phyloP scores from a whole-genome alignment of 1,140 invertebrate species.

The Whitmania pigra region DNA sequence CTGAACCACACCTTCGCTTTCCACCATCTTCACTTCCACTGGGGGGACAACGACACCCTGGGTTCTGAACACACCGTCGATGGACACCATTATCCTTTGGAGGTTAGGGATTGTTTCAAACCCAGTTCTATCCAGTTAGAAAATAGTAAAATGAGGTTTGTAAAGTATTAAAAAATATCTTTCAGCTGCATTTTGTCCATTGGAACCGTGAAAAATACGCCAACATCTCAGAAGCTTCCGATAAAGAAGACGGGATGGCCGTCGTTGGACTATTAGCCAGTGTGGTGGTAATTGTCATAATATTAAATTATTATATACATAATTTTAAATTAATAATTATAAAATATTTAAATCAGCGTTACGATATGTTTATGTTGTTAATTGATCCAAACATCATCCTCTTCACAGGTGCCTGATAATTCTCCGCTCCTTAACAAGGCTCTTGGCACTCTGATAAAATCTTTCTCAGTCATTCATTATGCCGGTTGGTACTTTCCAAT shows the following conservation, averaged over 20 bases:
- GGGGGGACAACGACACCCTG: slow-evolving; percentile 28
- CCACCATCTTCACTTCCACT: slow-evolving; percentile 37
- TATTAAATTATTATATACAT: no score
- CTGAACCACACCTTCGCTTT: slow-evolving; percentile 26
- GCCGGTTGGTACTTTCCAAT: background rate
- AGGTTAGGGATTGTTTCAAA: slow-evolving; percentile 28
- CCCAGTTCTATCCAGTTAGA: background rate
- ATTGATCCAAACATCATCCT: no score
- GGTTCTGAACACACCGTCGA: slow-evolving; percentile 35
- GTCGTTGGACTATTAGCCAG: slow-evolving; percentile 46
- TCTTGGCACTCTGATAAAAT: background rate
- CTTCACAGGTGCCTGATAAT: background rate
- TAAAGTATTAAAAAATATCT: slow-evolving; percentile 28
- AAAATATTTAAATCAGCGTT: no score
- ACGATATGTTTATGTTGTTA: no score
- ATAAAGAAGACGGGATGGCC: slow-evolving; percentile 56
- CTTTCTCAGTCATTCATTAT: background rate
- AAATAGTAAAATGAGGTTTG: background rate
- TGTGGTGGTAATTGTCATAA: no score
- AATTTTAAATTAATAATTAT: no score
- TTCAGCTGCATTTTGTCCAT: slow-evolving; percentile 83
- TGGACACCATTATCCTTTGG: slow-evolving; percentile 29
- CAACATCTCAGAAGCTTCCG: slow-evolving; percentile 64
- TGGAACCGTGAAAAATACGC: slow-evolving; percentile 77
- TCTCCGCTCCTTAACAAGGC: background rate